A percentile compares a stretch with the other conserved stretches of the same genome.
Conservation (phyloP, 2,888 invertebrate genomes). For the Rhagonycha lutea region DNA sequence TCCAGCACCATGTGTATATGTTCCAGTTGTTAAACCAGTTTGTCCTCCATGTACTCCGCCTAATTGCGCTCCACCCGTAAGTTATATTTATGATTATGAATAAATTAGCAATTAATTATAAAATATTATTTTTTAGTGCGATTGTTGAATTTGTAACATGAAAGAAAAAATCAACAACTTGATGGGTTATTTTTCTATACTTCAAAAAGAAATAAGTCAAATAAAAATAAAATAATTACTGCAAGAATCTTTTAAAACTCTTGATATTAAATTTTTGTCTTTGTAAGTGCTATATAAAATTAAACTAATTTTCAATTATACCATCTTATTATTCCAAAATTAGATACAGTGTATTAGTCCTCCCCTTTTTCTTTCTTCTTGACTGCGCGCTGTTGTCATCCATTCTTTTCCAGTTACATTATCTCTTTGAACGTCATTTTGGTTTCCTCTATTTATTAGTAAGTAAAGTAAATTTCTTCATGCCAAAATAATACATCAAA, state of each 20-base stretch:
- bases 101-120: background rate
- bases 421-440: too few relatives aligned
- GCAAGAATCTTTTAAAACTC: background rate
- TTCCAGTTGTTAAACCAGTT: slow-evolving; percentile 30
- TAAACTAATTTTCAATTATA: too few relatives aligned
- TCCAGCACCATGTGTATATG: slow-evolving; percentile 34
- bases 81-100: background rate
- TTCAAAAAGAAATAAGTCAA: background rate
- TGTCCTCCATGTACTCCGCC: slow-evolving; percentile 26
- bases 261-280: background rate
- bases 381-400: too few relatives aligned
- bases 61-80: background rate
- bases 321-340: too few relatives aligned
- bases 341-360: too few relatives aligned
- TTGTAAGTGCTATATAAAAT: background rate
- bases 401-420: too few relatives aligned
- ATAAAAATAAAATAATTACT: background rate
- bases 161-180: background rate
- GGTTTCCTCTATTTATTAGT: too few relatives aligned
- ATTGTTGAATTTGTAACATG: background rate
- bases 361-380: too few relatives aligned
- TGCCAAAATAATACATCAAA: too few relatives aligned
- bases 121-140: background rate
- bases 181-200: background rate
- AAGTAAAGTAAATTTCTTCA: too few relatives aligned